These are phyloP conservation scores for Pachypanchax playfairii DNA, from an alignment of 2,113 vertebrate genomes.

Conservation along the genomic window DNA sequence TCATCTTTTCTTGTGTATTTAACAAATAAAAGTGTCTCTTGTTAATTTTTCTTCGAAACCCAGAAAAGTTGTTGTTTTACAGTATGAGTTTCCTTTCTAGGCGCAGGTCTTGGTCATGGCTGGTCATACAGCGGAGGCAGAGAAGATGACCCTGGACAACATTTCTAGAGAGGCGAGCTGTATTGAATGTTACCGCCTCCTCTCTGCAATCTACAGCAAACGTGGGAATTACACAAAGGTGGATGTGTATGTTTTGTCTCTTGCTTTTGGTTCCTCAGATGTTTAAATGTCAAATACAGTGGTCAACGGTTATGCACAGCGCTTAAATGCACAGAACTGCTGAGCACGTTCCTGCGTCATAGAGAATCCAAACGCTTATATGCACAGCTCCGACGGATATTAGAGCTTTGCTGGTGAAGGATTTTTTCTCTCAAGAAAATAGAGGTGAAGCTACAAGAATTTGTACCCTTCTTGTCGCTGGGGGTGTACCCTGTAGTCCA, in stretches of 20 bases:
- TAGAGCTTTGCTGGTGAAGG: too few species aligned
- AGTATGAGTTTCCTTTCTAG: slow-evolving; percentile 74
- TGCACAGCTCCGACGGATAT: too few species aligned
- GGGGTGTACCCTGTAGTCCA: too few species aligned
- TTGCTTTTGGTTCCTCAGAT: not conserved
- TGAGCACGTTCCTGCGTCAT: too few species aligned
- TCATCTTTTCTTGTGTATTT: not conserved
- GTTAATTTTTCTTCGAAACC: not conserved
- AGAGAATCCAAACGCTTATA: too few species aligned
- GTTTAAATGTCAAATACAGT: not conserved
- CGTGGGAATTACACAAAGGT: slow-evolving; percentile 88
- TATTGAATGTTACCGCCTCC: slow-evolving; percentile 92
- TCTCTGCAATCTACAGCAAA: slow-evolving; percentile 95
- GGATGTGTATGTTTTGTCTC: not conserved
- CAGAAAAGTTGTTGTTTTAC: not conserved
- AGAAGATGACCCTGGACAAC: slow-evolving; percentile 86
- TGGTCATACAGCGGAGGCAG: slow-evolving; percentile 83
- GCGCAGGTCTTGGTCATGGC: slow-evolving; percentile 93
- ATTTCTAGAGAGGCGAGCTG: slow-evolving; percentile 82
- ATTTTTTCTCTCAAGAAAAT: too few species aligned
- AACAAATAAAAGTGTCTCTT: not conserved
- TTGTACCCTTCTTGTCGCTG: too few species aligned
- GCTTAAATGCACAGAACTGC: too few species aligned
- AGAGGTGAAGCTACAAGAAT: too few species aligned
- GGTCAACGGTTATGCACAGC: too few species aligned